A percentile compares a stretch with the other conserved stretches of the same genome.
Evolutionary conservation across 2,113 vertebrate species (phyloP).

Genomic region (Syrrhaptes paradoxus): DNA sequence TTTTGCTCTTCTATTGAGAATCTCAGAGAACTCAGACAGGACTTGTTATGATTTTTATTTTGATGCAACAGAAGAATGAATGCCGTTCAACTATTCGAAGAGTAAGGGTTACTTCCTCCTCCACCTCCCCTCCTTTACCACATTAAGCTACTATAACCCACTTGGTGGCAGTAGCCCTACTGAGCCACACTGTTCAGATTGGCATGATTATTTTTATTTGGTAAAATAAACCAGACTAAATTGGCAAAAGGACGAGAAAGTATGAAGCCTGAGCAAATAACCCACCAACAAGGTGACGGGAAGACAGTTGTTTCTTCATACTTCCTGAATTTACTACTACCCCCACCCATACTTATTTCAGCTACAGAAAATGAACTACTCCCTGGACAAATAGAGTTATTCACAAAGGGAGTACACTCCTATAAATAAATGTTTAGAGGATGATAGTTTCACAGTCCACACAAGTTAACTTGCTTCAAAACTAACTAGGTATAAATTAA

Average conservation of each 20-base stretch:
- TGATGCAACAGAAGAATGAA: background rate
- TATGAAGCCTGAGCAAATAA: background rate
- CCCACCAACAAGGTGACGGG: background rate
- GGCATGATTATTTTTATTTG: too few species aligned
- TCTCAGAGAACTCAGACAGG: background rate
- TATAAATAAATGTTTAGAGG: background rate
- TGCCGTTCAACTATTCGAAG: background rate
- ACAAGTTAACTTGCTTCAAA: background rate
- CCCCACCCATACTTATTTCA: background rate
- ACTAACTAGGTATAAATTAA: background rate
- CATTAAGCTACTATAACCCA: background rate
- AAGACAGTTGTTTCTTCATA: background rate
- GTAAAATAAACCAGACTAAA: background rate
- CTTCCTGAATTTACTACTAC: background rate
- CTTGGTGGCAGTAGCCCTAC: background rate
- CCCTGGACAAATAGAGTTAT: background rate
- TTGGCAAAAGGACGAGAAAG: background rate
- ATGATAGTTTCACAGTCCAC: background rate
- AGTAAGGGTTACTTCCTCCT: background rate
- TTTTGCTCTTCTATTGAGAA: background rate
- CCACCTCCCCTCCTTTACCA: too few species aligned
- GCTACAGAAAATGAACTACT: background rate
- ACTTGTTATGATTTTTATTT: background rate
- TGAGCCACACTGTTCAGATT: background rate
- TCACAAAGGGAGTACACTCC: background rate